phyloP scores from a whole-genome alignment of 2,113 vertebrate species.

The Telmatochromis sp. region DNA sequence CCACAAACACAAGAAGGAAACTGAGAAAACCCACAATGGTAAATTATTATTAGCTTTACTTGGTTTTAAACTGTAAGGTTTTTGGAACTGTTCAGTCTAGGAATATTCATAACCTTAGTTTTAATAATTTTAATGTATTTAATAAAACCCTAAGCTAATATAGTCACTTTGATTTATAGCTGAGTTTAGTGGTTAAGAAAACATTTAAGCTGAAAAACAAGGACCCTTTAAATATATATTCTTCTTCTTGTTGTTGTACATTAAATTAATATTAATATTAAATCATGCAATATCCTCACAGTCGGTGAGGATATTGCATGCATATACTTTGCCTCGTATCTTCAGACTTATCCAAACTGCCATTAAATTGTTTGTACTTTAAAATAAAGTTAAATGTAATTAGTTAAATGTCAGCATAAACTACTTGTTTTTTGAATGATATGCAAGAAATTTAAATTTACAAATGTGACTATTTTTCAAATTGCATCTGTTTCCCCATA shows the following conservation, averaged over 20 bases:
- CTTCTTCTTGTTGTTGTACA: accelerated
- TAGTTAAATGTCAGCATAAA: not conserved
- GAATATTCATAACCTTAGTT: not conserved
- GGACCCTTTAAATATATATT: not conserved
- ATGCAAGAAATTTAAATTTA: not conserved
- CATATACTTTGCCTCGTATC: not conserved
- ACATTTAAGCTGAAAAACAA: not conserved
- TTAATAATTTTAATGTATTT: not conserved
- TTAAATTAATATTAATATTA: not conserved
- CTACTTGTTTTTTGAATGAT: not conserved
- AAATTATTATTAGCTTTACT: not conserved
- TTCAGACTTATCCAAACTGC: not conserved
- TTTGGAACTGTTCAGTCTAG: not conserved
- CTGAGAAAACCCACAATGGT: not conserved
- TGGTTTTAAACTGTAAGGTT: not conserved
- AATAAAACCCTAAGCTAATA: not conserved
- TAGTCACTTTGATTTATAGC: not conserved
- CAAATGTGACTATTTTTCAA: not conserved
- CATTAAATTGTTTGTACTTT: not conserved
- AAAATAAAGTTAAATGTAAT: not conserved
- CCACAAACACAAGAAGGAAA: not conserved
- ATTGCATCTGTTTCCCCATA: not conserved
- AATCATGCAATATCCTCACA: not conserved
- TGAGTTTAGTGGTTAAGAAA: not conserved
- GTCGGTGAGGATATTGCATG: not conserved